Evolutionary conservation across 2,797 vertebrate species (phyloP).

Genomic region (Esox lucius): DNA sequence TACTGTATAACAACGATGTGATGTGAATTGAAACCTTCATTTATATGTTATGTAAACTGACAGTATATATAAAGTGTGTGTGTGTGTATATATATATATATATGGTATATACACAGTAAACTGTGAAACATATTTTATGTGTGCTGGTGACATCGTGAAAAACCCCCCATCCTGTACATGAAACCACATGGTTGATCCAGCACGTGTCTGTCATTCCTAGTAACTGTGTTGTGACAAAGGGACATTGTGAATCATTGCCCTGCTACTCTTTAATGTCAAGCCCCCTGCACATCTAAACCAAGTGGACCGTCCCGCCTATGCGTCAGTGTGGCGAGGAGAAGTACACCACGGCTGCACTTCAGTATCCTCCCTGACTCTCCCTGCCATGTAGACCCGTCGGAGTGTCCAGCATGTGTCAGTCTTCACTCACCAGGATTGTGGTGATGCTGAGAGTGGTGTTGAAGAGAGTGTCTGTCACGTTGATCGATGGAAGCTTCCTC

Average conservation of each 20-base stretch:
- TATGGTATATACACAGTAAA: too few species aligned
- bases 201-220: too few species aligned
- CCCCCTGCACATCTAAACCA: neutral
- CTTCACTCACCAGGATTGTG: slow-evolving; percentile 43
- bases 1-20: too few species aligned
- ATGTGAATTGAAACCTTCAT: too few species aligned
- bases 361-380: neutral
- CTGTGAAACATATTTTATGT: too few species aligned
- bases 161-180: neutral
- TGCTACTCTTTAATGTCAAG: neutral
- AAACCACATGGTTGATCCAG: too few species aligned
- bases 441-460: slow-evolving; percentile 96
- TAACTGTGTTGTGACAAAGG: too few species aligned
- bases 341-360: neutral
- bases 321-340: neutral
- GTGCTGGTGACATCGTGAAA: too few species aligned
- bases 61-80: too few species aligned
- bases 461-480: slow-evolving; percentile 93
- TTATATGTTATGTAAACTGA: too few species aligned
- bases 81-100: too few species aligned
- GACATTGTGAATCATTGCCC: too few species aligned
- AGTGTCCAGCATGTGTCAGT: neutral
- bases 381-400: neutral
- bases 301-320: neutral
- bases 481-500: slow-evolving; percentile 88